Evolutionary conservation across 2,113 vertebrate genomes (phyloP).

Genomic region (Ctenomys sociabilis): DNA sequence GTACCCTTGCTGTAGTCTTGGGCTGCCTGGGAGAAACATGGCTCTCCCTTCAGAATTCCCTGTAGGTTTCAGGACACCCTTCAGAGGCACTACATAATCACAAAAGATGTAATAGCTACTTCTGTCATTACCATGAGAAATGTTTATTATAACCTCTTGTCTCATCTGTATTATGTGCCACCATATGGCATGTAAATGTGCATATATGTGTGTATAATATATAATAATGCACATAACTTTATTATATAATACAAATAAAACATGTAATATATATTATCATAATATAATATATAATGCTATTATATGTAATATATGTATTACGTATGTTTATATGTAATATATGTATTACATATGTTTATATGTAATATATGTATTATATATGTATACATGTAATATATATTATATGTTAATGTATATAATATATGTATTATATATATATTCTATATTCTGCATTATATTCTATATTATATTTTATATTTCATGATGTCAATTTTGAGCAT

Average conservation of each 20-base stretch:
- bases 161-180: conserved; percentile 55
- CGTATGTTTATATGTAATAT: too few species aligned
- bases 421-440: too few species aligned
- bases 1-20: neutral
- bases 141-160: conserved; percentile 67
- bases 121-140: conserved; percentile 62
- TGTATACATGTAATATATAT: too few species aligned
- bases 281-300: too few species aligned
- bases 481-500: neutral
- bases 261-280: too few species aligned
- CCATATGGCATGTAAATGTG: neutral
- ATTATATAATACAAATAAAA: too few species aligned
- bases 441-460: too few species aligned
- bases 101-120: conserved; percentile 58
- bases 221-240: too few species aligned
- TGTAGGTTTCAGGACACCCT: neutral
- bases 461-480: neutral
- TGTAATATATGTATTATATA: too few species aligned
- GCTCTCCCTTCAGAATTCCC: neutral
- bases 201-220: neutral
- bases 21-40: neutral
- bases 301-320: too few species aligned
- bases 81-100: conserved; percentile 73
- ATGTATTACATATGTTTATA: too few species aligned
- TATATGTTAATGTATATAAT: too few species aligned